Conservation (phyloP, 2,888 invertebrate genomes). For the Panorpa germanica region DNA sequence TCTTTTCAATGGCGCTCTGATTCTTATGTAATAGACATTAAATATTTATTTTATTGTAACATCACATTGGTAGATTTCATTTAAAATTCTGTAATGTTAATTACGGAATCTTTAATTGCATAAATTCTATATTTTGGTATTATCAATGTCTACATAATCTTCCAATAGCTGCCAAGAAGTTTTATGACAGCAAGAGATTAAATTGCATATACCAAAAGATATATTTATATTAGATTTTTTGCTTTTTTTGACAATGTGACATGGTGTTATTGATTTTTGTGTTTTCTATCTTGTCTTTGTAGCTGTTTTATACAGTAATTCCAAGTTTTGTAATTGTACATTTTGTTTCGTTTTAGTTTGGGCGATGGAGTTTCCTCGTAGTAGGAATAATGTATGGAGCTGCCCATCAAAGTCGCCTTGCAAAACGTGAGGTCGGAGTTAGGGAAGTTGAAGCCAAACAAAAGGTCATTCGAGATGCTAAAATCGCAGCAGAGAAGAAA, state of each 20-base stretch:
- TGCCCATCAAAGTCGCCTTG: constrained; percentile 46
- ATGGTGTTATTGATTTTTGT: not conserved
- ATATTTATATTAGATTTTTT: constrained; percentile 3
- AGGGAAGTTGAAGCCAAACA: constrained; percentile 48
- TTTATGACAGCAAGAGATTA: too few relatives aligned
- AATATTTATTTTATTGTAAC: constrained; percentile 10
- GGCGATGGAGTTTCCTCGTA: constrained; percentile 59
- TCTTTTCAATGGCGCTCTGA: too few relatives aligned
- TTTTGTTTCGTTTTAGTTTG: constrained; percentile 35
- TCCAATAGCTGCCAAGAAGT: too few relatives aligned
- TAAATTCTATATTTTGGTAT: constrained; percentile 2
- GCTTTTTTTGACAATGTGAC: not conserved
- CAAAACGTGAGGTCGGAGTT: constrained; percentile 41
- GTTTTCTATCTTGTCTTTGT: constrained; percentile 2
- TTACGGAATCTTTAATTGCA: not conserved
- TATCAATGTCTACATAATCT: too few relatives aligned
- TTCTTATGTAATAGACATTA: constrained; percentile 1
- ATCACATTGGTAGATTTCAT: not conserved
- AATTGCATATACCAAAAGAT: too few relatives aligned
- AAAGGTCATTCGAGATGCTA: constrained; percentile 47
- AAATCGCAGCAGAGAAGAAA: constrained; percentile 53
- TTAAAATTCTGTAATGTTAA: not conserved
- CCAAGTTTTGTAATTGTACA: too few relatives aligned
- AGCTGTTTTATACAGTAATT: too few relatives aligned
- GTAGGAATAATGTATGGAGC: constrained; percentile 59